Percentiles rank a stretch among this genome's conserved stretches.
phyloP scores from a whole-genome alignment of 2,888 invertebrate genomes.

The Acrobeloides nanus region DNA sequence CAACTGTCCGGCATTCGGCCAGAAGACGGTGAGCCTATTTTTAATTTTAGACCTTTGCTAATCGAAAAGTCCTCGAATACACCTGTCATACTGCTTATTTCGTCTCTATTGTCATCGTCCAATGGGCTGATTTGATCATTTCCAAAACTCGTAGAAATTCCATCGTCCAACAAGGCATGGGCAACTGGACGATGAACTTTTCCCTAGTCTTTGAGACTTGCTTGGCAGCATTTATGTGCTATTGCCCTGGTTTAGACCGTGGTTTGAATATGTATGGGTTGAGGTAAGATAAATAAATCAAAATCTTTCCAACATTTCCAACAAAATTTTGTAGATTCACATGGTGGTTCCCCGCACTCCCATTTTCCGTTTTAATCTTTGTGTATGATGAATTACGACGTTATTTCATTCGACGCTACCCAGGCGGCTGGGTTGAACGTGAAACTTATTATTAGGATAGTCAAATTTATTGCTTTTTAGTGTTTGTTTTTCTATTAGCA shows the following conservation, averaged over 20 bases:
- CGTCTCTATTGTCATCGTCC: slow-evolving; percentile 59
- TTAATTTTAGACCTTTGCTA: slow-evolving; percentile 48
- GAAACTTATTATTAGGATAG: slow-evolving; percentile 95
- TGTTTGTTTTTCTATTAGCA: too few relatives aligned
- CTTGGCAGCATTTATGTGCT: slow-evolving; percentile 87
- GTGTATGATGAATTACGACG: slow-evolving; percentile 95
- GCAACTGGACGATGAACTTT: slow-evolving; percentile 91
- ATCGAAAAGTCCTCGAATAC: slow-evolving; percentile 56
- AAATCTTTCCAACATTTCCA: too few relatives aligned
- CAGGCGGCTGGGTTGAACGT: slow-evolving; percentile 96
- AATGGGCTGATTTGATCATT: slow-evolving; percentile 60
- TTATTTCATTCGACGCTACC: slow-evolving; percentile 89
- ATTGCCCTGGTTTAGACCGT: slow-evolving; percentile 95
- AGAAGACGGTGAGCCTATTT: too few relatives aligned
- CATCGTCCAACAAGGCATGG: slow-evolving; percentile 58
- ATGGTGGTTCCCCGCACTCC: slow-evolving; percentile 97
- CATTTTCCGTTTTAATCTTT: slow-evolving; percentile 95
- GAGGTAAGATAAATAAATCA: slow-evolving; percentile 9
- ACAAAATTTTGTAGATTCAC: slow-evolving; percentile 68
- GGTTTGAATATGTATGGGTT: slow-evolving; percentile 32
- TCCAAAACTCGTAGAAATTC: slow-evolving; percentile 60
- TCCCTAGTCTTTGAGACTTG: slow-evolving; percentile 88
- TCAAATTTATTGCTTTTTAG: too few relatives aligned
- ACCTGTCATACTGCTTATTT: slow-evolving; percentile 60
- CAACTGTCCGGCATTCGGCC: too few relatives aligned